A percentile compares a stretch with the other conserved stretches of the same genome.
Conservation (phyloP, 2,888 invertebrate genomes). For the Lucinisca nassula region DNA sequence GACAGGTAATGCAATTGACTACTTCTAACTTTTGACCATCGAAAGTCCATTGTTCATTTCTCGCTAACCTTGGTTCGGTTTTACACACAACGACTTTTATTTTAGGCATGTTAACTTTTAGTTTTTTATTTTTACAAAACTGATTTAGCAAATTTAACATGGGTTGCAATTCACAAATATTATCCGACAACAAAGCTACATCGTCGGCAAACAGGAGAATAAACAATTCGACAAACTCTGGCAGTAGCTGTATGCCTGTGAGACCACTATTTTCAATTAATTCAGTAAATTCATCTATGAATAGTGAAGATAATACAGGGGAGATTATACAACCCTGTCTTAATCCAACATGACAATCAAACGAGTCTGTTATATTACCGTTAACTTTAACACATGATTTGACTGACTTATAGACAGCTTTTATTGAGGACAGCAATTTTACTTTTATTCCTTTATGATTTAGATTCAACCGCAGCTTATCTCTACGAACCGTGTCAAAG, state of each 20-base stretch:
- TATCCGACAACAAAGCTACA: conserved; percentile 48
- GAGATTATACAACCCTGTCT: conserved; percentile 36
- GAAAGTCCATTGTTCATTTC: conserved; percentile 47
- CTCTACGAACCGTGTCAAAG: background rate
- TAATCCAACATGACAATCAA: conserved; percentile 32
- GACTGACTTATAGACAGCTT: conserved; percentile 22
- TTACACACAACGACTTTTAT: conserved; percentile 47
- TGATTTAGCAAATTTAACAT: conserved; percentile 38
- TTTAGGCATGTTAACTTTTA: conserved; percentile 49
- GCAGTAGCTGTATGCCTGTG: conserved; percentile 18
- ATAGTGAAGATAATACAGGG: conserved; percentile 27
- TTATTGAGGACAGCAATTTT: background rate
- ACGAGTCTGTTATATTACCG: background rate
- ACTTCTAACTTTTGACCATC: background rate
- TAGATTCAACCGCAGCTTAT: background rate
- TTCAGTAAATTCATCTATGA: conserved; percentile 19
- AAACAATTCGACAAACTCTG: conserved; percentile 15
- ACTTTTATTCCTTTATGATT: background rate
- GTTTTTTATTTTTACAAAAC: conserved; percentile 32
- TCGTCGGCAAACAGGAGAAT: conserved; percentile 59
- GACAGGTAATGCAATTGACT: conserved; percentile 37
- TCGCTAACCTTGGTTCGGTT: conserved; percentile 45
- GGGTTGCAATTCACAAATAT: conserved; percentile 44
- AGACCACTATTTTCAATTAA: no score
- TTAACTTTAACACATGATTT: conserved; percentile 26